Evolutionary conservation across 2,113 vertebrate species (phyloP).

Genomic region (Dicaeum eximium): DNA sequence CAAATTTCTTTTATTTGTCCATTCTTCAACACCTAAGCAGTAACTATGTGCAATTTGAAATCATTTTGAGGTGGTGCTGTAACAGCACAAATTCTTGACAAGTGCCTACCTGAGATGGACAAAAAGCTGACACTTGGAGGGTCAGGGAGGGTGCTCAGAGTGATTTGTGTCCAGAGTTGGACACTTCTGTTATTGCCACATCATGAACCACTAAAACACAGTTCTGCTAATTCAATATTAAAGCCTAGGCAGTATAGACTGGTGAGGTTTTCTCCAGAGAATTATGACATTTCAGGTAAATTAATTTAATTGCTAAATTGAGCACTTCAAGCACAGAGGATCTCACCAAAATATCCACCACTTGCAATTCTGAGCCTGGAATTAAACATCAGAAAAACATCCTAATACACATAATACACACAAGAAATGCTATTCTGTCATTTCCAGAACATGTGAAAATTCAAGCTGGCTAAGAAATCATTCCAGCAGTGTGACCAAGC

Average conservation of each 20-base stretch:
- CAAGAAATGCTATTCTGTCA: background rate
- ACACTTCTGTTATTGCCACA: background rate
- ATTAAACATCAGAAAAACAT: background rate
- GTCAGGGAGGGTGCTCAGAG: background rate
- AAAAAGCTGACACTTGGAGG: background rate
- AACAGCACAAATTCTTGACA: background rate
- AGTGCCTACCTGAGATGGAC: background rate
- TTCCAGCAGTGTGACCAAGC: background rate
- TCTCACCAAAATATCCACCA: background rate
- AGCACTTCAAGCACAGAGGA: background rate
- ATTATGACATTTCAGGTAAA: background rate
- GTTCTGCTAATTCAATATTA: background rate
- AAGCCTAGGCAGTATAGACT: background rate
- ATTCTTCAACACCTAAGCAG: background rate
- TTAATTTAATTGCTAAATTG: background rate
- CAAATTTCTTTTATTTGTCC: background rate
- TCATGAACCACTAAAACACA: background rate
- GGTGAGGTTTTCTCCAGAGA: background rate
- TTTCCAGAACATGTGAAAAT: background rate
- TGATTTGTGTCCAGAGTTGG: background rate
- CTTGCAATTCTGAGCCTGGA: background rate
- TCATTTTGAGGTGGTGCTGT: background rate
- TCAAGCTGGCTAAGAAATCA: background rate
- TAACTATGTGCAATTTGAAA: background rate
- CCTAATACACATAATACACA: background rate